Evolutionary conservation across 2,888 invertebrate species (phyloP), one percentile per base, ranked within the genome.

Genomic region (Phengaris arion): DNA sequence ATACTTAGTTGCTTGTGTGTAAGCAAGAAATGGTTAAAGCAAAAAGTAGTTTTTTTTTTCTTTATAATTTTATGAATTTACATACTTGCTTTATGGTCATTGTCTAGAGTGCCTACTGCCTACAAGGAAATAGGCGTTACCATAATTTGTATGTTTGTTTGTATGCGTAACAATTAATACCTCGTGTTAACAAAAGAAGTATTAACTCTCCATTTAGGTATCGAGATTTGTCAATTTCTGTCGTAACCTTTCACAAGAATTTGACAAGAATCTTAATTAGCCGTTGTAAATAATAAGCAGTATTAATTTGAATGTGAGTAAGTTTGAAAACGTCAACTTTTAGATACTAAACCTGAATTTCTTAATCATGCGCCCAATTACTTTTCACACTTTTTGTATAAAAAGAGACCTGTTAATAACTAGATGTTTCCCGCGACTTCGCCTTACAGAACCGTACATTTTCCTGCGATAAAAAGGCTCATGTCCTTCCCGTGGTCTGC

Each of bases 261-360:
- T 57, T 57, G 57, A 68, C 46, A 46, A 46, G 12, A 68, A 46
- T 68, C 9, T 69, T 69, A 69, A 69, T 69, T 46, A 69, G 48
- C 12, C 15, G 46, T 46, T 15, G 51, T 70, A 51, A 70, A 15
- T 48, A 22, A 70, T 51, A 52, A 48, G 8, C 35, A 64, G 15
- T 48, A 69, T 69, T 46, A 9, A 46, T 70, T 22, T 10, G 6
- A 6, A 70, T 51, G 48, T 51, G 51, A 15, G 51, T 51, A 10
- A 69, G 46, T 2, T 35, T 8, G 48, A 5, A 45, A 69, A 69
- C 48, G n/a, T 8, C n/a, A 15, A 70, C 15, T 70, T 70, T 70
- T 12, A 12, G 64, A 64, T 15, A 64, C 64, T 51, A 51, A 51
- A 48, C n/a, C n/a, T 51, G 45, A 15, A 15, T 48, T 51, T 15